These are phyloP conservation scores for Apostichopus japonicus DNA, from an alignment of 35 echinoderm and acorn worm species.

Conservation along the genomic window DNA sequence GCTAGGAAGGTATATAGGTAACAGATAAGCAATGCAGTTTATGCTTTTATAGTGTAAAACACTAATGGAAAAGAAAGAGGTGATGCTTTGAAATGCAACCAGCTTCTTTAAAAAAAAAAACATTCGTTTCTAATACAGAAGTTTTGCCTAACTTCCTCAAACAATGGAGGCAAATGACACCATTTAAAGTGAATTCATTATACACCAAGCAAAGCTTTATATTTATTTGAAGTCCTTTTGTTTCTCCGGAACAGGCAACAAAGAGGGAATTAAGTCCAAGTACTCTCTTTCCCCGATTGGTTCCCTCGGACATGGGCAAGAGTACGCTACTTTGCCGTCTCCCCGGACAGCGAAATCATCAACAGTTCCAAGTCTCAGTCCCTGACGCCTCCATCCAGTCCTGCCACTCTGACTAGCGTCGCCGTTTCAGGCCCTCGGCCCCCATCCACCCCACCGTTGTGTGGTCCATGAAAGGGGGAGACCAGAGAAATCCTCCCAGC, in stretches of 20 bases:
- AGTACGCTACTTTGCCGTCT: conserved; percentile 62
- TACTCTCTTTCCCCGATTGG: conserved; percentile 10
- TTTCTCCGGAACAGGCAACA: neutral
- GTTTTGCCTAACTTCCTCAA: no score
- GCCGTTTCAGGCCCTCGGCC: conserved; percentile 70
- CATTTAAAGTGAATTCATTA: no score
- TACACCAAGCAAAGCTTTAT: no score
- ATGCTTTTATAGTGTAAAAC: no score
- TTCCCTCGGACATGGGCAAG: conserved; percentile 48
- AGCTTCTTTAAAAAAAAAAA: no score
- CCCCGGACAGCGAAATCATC: conserved; percentile 13
- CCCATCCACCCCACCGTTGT: conserved; percentile 88
- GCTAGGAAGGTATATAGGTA: no score
- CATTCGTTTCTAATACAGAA: no score
- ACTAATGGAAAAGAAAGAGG: no score
- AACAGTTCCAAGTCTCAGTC: conserved; percentile 12
- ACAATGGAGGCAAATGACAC: no score
- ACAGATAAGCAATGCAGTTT: no score
- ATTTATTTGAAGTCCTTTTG: no score
- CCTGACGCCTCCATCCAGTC: conserved; percentile 43
- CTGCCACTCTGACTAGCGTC: conserved; percentile 64
- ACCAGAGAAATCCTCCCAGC: conserved; percentile 56
- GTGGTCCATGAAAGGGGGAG: conserved; percentile 68
- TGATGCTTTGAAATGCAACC: no score
- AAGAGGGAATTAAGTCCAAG: conserved; percentile 44